These are phyloP conservation scores for Natrix natrix DNA, from an alignment of 2,797 vertebrate species.

Conservation along the genomic window DNA sequence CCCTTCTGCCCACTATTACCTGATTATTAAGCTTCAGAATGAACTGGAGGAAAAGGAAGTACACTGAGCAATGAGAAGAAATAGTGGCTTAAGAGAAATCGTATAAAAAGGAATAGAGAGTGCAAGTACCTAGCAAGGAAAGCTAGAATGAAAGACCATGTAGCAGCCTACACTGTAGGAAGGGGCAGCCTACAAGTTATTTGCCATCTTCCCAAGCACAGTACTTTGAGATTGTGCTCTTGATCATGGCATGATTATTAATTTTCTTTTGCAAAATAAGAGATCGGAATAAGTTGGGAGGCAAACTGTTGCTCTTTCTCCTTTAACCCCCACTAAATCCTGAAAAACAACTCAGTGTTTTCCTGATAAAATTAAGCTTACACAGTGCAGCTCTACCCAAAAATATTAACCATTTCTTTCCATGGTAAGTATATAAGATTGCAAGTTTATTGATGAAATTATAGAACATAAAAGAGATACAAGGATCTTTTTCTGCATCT, in stretches of 20 bases:
- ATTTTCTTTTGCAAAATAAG: neutral
- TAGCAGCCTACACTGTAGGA: neutral
- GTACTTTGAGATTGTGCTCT: neutral
- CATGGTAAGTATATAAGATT: neutral
- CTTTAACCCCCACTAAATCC: neutral
- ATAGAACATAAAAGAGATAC: neutral
- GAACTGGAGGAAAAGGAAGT: neutral
- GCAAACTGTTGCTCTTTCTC: neutral
- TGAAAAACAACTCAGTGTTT: neutral
- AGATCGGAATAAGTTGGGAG: neutral
- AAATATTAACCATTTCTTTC: neutral
- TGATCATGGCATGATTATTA: neutral
- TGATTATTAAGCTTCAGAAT: neutral
- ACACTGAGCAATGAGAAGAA: neutral
- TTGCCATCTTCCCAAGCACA: neutral
- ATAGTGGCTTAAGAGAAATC: neutral
- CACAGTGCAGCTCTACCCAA: neutral
- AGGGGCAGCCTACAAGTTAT: neutral
- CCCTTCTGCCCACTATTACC: neutral
- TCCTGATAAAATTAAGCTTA: neutral
- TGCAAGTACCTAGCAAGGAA: neutral
- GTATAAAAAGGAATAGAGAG: neutral
- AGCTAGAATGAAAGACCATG: neutral
- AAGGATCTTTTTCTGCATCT: neutral
- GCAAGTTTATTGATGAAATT: neutral